phyloP scores from a whole-genome alignment of 2,113 vertebrate genomes.

The Varanus salvator region DNA sequence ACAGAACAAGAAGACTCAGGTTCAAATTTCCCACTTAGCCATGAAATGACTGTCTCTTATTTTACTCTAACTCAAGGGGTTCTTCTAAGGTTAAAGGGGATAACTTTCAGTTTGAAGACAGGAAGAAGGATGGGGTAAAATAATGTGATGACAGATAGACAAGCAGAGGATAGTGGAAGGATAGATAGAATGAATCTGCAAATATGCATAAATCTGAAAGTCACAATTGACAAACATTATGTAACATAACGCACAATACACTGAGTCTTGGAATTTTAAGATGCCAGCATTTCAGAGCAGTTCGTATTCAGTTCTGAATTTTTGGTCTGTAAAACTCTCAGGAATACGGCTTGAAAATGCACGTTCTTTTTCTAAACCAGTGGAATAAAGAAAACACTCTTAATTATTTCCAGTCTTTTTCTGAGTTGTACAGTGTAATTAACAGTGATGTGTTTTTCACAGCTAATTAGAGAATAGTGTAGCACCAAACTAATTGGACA shows the following conservation, averaged over 20 bases:
- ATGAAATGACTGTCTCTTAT: not conserved
- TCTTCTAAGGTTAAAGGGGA: not conserved
- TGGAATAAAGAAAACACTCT: conserved; percentile 71
- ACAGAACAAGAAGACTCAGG: not conserved
- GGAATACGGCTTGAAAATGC: conserved; percentile 58
- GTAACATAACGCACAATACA: not conserved
- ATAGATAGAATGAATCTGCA: not conserved
- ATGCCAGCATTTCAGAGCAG: conserved; percentile 55
- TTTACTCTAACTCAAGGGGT: not conserved
- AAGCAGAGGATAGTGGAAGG: not conserved
- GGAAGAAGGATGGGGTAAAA: not conserved
- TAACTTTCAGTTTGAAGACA: not conserved
- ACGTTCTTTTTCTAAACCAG: conserved; percentile 62
- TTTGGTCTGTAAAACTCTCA: conserved; percentile 63
- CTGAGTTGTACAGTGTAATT: conserved; percentile 65
- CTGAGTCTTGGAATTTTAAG: conserved; percentile 54
- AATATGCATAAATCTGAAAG: not conserved
- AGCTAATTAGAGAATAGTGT: conserved; percentile 71
- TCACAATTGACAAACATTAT: not conserved
- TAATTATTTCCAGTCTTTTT: conserved; percentile 76
- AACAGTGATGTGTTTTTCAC: conserved; percentile 67
- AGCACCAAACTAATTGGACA: conserved; percentile 70
- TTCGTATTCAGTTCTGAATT: conserved; percentile 52
- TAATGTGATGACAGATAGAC: not conserved
- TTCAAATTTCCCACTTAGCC: not conserved